phyloP scores from a whole-genome alignment of 2,113 vertebrate species.

The Triplophysa siluroides region DNA sequence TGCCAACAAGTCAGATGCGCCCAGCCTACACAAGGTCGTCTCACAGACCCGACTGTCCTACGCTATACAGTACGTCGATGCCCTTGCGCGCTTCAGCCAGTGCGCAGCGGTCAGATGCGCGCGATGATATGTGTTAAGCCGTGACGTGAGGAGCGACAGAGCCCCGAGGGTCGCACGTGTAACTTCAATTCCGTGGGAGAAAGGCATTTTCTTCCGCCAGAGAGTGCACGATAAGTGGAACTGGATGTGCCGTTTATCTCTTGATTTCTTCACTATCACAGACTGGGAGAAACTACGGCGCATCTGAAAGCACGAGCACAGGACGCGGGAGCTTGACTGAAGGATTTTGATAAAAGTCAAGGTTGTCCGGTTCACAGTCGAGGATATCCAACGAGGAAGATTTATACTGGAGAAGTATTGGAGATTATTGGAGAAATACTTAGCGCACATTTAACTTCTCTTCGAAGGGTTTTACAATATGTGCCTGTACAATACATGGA shows the following conservation, averaged over 20 bases:
- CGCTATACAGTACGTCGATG: conserved; percentile 5
- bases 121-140: background rate
- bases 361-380: conserved; percentile 19
- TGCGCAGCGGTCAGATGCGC: conserved; percentile 26
- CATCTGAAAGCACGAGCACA: background rate
- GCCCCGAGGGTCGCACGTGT: conserved; percentile 29
- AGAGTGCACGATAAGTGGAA: conserved; percentile 21
- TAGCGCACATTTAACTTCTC: background rate
- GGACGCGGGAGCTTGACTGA: conserved; percentile 7
- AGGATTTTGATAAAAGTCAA: conserved; percentile 33
- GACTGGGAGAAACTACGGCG: conserved; percentile 24
- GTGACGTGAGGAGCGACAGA: conserved; percentile 34
- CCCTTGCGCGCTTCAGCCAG: conserved; percentile 23
- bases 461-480: conserved; percentile 4
- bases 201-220: conserved; percentile 6
- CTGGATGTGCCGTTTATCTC: background rate
- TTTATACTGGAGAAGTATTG: background rate
- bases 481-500: background rate
- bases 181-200: conserved; percentile 35
- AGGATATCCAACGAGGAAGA: conserved; percentile 23
- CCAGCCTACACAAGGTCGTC: conserved; percentile 18
- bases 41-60: background rate
- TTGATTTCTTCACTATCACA: background rate
- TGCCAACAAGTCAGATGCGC: conserved; percentile 18
- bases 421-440: background rate